Percentiles rank a stretch among this genome's conserved stretches.
Evolutionary conservation across 1,140 invertebrate genomes (phyloP).

Genomic region (Meloidogyne floridensis): DNA sequence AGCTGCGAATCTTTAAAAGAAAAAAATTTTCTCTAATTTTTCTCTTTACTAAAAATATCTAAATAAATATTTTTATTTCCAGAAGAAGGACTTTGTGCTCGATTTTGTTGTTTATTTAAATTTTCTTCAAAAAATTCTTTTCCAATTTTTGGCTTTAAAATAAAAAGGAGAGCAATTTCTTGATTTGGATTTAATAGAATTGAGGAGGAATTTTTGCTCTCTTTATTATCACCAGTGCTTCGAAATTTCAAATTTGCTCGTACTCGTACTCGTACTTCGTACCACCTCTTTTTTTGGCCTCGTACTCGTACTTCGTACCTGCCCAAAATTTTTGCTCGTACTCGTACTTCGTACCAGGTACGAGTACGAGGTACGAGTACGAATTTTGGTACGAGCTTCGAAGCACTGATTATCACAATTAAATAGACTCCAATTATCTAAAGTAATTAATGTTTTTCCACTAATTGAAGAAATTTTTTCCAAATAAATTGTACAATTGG

Average conservation of each 20-base stretch:
- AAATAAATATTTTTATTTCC: not conserved
- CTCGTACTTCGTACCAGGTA: too few species aligned
- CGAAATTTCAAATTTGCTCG: too few species aligned
- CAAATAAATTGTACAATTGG: conserved; percentile 8
- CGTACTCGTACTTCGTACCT: too few species aligned
- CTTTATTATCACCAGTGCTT: too few species aligned
- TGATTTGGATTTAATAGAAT: not conserved
- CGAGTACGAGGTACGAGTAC: too few species aligned
- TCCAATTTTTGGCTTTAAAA: not conserved
- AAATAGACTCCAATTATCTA: not conserved
- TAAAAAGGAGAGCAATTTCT: not conserved
- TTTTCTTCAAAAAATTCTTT: not conserved
- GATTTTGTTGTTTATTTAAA: not conserved
- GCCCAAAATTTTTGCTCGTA: too few species aligned
- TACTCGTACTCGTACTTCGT: too few species aligned
- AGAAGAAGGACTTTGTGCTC: conserved; percentile 4
- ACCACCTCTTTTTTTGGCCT: too few species aligned
- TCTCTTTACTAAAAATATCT: not conserved
- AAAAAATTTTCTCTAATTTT: too few species aligned
- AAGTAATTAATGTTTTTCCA: not conserved
- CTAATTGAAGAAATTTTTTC: conserved; percentile 4
- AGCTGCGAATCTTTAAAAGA: not conserved
- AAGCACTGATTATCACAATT: too few species aligned
- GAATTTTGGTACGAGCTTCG: too few species aligned
- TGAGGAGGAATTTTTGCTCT: not conserved